Evolutionary conservation across 2,113 vertebrate genomes (phyloP).

Genomic region (Sciurus niger): DNA sequence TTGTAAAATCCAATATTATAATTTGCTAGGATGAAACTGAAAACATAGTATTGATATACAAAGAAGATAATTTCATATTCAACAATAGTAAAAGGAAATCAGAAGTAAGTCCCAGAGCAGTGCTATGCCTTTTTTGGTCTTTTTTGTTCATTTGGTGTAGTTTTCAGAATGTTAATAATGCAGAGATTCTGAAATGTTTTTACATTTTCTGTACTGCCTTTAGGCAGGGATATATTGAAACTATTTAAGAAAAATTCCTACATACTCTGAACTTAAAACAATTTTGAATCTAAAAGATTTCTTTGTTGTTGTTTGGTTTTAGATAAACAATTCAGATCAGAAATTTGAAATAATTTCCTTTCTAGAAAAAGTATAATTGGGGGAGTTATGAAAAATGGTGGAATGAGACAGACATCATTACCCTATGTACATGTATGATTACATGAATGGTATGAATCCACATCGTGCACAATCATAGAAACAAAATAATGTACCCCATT

Average conservation of each 20-base stretch:
- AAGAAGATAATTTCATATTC: slow-evolving; percentile 30
- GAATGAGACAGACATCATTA: no score
- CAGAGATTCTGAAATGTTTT: slow-evolving; percentile 12
- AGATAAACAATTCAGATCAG: neutral
- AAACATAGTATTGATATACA: neutral
- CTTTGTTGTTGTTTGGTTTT: neutral
- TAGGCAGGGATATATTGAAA: slow-evolving; percentile 8
- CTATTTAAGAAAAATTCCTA: slow-evolving; percentile 34
- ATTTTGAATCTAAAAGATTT: neutral
- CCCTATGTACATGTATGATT: no score
- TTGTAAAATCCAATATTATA: neutral
- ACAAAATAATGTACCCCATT: no score
- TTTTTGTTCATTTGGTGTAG: slow-evolving; percentile 33
- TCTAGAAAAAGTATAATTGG: neutral
- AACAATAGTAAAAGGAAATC: neutral
- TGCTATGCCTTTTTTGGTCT: neutral
- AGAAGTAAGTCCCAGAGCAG: neutral
- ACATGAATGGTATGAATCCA: no score
- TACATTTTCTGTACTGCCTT: neutral
- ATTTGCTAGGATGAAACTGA: neutral
- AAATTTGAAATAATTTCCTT: slow-evolving; percentile 28
- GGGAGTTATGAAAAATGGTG: no score
- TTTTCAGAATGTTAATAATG: slow-evolving; percentile 1
- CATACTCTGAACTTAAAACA: neutral
- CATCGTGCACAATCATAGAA: no score